Evolutionary conservation across 2,797 vertebrate genomes (phyloP), one percentile per base, ranked within the genome.

Genomic region (Denticeps clupeoides): DNA sequence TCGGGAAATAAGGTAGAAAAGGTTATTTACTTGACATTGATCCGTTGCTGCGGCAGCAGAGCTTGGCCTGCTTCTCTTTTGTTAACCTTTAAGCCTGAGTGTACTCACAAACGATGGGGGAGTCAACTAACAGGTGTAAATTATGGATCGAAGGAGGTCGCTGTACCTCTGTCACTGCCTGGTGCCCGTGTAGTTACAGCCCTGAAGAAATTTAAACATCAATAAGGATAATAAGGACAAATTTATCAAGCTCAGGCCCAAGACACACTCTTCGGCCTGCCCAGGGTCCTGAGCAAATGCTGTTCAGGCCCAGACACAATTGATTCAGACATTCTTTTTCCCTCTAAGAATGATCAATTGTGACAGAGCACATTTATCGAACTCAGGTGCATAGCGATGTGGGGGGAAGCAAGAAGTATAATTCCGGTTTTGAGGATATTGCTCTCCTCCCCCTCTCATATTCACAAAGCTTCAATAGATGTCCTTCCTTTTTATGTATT

Each of bases 1-100:
- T 90, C 86, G 89, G 89, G 90, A 95, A 98, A 96, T 97, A 97
- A 95, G 88, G 89, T 86, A 89, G 90, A 91, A 91, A 93, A 93
- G 90, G 92, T 96, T 97, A 96, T 97, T 96, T 96, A 95, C 89
- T 95, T 90, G 83, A 87, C 91, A 97, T 97, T 97, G 94, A 98
- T 97, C 92, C 66, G 77, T 82, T 85, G 87, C 89, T 82, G 80
- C 85, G 62, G 70, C 77, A 74, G 69, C 80, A 73, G 86, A 92
- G 88, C 89, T 83, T 79, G 81, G 78, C 83, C 91, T 90, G 87
- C 88, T 91, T 93, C 87, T 93, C 89, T 97, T 97, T 92, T 94
- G 92, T 97, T 97, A 98, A 95, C 93, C 93, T 96, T 91, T 96
- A 90, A 90, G 86, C 86, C 82, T 67, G 79, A 90, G 87, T 89